Percentiles rank a stretch among this genome's conserved stretches.
These are phyloP conservation scores for Platynereis dumerilii DNA, from an alignment of 2,888 invertebrate genomes.

Conservation along the genomic window DNA sequence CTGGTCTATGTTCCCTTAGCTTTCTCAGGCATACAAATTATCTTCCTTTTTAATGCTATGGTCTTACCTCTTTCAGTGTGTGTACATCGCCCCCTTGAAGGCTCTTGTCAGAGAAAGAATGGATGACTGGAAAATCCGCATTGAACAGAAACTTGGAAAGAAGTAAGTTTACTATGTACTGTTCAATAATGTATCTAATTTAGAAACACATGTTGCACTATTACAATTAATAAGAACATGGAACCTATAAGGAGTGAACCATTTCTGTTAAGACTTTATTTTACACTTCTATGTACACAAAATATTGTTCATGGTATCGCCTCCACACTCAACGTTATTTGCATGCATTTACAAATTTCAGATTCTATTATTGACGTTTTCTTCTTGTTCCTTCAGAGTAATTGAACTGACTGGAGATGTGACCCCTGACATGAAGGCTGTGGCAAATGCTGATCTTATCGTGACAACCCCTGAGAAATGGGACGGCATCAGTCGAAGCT, in stretches of 20 bases:
- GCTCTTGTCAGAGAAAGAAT: conserved; percentile 96
- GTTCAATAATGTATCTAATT: neutral
- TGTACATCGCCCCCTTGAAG: conserved; percentile 98
- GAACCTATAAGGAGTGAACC: too few relatives aligned
- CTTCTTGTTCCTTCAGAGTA: conserved; percentile 68
- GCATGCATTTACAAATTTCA: too few relatives aligned
- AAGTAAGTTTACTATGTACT: conserved; percentile 48
- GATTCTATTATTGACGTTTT: too few relatives aligned
- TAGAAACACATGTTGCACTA: neutral
- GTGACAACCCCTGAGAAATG: conserved; percentile 99
- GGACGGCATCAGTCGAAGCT: conserved; percentile 98
- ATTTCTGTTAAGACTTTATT: too few relatives aligned
- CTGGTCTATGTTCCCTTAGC: too few relatives aligned
- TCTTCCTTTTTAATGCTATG: too few relatives aligned
- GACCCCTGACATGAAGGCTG: conserved; percentile 83
- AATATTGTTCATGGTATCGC: too few relatives aligned
- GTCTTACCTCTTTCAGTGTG: conserved; percentile 71
- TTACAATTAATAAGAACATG: too few relatives aligned
- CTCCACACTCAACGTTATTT: too few relatives aligned
- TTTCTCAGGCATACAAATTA: too few relatives aligned
- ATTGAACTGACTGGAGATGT: conserved; percentile 96
- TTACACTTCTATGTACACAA: too few relatives aligned
- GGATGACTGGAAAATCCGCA: conserved; percentile 79
- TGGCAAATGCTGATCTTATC: conserved; percentile 85
- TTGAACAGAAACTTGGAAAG: conserved; percentile 67